Evolutionary conservation across 2,113 vertebrate genomes (phyloP).

Genomic region (Chroicocephalus ridibundus): DNA sequence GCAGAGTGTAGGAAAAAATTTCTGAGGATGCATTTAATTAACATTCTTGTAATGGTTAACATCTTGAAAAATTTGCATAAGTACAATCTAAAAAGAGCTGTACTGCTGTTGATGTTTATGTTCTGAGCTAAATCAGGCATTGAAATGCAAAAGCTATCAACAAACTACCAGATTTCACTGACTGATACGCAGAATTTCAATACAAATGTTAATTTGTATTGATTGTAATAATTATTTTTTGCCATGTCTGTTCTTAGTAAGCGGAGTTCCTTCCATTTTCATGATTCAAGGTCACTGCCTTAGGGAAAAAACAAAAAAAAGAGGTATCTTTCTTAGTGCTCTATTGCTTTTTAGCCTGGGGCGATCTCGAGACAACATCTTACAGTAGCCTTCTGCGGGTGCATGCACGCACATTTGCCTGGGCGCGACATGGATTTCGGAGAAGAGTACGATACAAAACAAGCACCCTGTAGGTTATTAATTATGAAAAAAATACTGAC

Average conservation of each 20-base stretch:
- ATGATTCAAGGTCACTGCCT: background rate
- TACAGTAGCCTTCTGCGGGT: background rate
- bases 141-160: background rate
- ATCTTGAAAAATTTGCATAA: background rate
- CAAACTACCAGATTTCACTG: background rate
- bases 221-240: background rate
- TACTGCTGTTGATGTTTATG: background rate
- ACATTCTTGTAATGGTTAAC: background rate
- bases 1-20: background rate
- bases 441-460: background rate
- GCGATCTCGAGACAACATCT: rapidly evolving
- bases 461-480: background rate
- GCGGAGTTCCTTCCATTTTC: background rate
- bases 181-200: background rate
- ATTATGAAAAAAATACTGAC: background rate
- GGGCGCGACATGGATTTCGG: background rate
- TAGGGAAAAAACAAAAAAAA: background rate
- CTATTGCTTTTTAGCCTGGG: background rate
- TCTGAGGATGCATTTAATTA: background rate
- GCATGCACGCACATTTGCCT: rapidly evolving
- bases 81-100: background rate
- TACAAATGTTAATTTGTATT: background rate
- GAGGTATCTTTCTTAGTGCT: background rate
- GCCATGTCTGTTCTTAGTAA: background rate
- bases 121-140: background rate